Evolutionary conservation across 2,113 vertebrate species (phyloP), one percentile per base, ranked within the genome.

Genomic region (Zeus faber): DNA sequence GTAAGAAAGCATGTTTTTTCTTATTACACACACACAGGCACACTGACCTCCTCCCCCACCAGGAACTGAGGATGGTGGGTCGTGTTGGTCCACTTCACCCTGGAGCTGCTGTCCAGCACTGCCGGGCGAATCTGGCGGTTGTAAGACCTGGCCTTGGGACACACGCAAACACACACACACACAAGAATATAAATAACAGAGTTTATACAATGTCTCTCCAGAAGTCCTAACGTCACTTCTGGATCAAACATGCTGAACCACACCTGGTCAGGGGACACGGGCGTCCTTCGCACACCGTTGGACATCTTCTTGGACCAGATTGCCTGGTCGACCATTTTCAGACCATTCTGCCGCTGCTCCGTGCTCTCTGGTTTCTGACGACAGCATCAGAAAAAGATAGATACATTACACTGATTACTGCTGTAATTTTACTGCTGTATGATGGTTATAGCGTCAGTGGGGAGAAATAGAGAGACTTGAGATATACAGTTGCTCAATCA

Each of bases 271-370:
- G 95, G 91, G 25, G 93, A 94, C 60, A 94, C 95, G 0, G 97
- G 97, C 18, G 95, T 97, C 69, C 97, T 88, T 58, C 96, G 88
- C 9, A 94, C 90, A 0, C 97, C 97, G 2, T 96, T 99, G 0
- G 97, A 98, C 97, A 99, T 99, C 87, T 99, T 99, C 81, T 98
- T 98, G 47, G 97, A 98, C 97, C 96, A 99, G 80, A 99, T 99
- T 17, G 96, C 96, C 84, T 99, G 97, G 70, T 99, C 96, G 17
- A 99, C 95, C 96, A 99, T 99, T 89, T 99, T 99, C 46, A 99
- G 93, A 20, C 97, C 97, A 82, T 97, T 98, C 78, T 97, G 96
- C 73, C 96, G 92, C 81, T 99, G 96, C 49, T 99, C 97, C 6
- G 90, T 92, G 60, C 97, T 98, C 82, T 99, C 96, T 68, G 93